Base-by-base conservation (phyloP, 2,113 vertebrate species). In the Donacobius atricapilla region DNA sequence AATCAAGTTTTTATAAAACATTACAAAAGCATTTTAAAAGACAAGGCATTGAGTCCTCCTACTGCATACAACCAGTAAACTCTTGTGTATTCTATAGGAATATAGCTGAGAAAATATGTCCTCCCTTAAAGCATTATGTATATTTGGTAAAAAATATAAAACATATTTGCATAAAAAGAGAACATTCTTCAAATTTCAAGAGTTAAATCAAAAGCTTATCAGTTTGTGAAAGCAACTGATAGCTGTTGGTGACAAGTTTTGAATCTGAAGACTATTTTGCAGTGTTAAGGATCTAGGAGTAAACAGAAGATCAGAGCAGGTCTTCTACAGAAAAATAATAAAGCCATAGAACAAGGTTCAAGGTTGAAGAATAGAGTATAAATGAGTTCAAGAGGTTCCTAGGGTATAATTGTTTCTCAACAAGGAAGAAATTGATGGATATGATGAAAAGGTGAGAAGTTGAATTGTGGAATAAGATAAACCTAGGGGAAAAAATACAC, bases 381-480 rank as follows among this genome's bases (percentile, higher is more conserved):
- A 96, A 91, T 88, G 45, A 90, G 68, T 93, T 95, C 58, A 80
- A 90, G 75, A 73, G 85, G 83, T 72, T 94, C 58, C 58, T 86
- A 73, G 50, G 66, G 48, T 77, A 70, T 73, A 90, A 88, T 86
- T 96, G 71, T 96, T 93, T 97, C 94, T 96, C 93, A 88, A 94
- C 79, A 90, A 94, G 92, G 71, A 93, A 93, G 24, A 88, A 82
- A 94, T 56, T 83, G 64, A 93, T 91, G 50, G 70, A 44, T 83
- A 78, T 24, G 85, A 97, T 96, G 76, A 96, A 97, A 96, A 95
- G 39, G 54, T 94, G 87, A 92, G 80, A 87, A 93, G 81, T 6
- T 93, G 93, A 94, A 97, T 83, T 89, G 63, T 85, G 63, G 54
- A 90, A 94, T 80, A 86, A 85, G 87, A 70, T 90, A 93, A 93